Base-by-base conservation (phyloP, 2,888 invertebrate genomes). In the Drosophila birchii region DNA sequence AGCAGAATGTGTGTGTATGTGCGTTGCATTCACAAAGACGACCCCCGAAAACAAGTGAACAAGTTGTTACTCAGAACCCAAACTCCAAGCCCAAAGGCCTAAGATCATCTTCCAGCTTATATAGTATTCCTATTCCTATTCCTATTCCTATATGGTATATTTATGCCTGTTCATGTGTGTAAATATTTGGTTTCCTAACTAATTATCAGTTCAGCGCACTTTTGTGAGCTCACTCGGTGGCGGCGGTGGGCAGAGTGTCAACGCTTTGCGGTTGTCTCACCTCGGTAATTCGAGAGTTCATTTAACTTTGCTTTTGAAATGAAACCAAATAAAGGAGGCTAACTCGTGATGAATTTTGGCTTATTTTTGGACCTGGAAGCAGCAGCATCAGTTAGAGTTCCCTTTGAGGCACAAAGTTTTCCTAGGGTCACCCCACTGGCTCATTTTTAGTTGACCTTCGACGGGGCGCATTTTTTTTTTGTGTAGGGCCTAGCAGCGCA, bases 131-230 rank as follows among this genome's bases (percentile, higher is more conserved):
- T 32, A 51, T 59, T 47, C 39, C 29, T 61, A 43, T 57, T 44
- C 39, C 26, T 62, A 44, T 58, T 14, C 41, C 3, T 20, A 20
- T 14, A 20, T 18, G 16, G 5, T 16, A 34, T 55, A 69, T 78
- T 78, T 79, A 77, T 83, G 78, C 74, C 72, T 78, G 67, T 54
- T 83, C 84, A 86, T 72, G 88, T 82, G 60, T 51, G 87, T 84
- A 79, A 87, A 89, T 85, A 87, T 85, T 85, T 87, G 84, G 81
- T 76, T 89, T 81, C 76, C 74, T 73, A 79, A 87, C 88, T 87
- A 85, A 89, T 85, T 89, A 85, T 87, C 85, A 87, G 89, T 89
- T 85, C 85, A 89, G 85, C 89, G 89, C 89, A 84, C 85, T 86
- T 69, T 69, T 78, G 69, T 38, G 56, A 43, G 62, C 44, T 44